Evolutionary conservation across 2,888 invertebrate species (phyloP).

Genomic region (Hypomecis atomaria): DNA sequence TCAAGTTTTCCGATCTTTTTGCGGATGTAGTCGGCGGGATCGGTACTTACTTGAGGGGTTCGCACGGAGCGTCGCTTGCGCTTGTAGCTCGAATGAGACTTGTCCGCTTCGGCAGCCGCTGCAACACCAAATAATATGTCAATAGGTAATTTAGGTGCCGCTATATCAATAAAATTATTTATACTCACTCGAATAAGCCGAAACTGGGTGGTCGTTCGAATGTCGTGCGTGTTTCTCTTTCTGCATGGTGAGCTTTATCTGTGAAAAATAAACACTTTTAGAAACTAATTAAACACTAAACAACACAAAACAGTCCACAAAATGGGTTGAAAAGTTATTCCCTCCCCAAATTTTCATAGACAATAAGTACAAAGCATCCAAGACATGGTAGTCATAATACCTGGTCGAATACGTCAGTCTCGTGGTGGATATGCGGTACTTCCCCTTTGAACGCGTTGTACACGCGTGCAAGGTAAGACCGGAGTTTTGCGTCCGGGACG

Average conservation of each 20-base stretch:
- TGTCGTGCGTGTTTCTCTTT: slow-evolving; percentile 70
- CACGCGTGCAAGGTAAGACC: slow-evolving; percentile 94
- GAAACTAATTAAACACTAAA: too few species aligned
- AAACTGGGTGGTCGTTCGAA: slow-evolving; percentile 61
- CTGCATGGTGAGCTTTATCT: slow-evolving; percentile 74
- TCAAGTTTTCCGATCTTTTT: slow-evolving; percentile 73
- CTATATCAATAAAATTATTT: slow-evolving; percentile 1
- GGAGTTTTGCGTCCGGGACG: slow-evolving; percentile 90
- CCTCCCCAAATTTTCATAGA: too few species aligned
- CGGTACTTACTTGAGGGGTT: slow-evolving; percentile 76
- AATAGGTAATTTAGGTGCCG: not conserved
- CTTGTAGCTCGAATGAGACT: slow-evolving; percentile 72
- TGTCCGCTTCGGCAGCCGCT: slow-evolving; percentile 73
- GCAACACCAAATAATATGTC: slow-evolving; percentile 21
- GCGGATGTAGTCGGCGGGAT: slow-evolving; percentile 70
- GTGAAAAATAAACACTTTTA: slow-evolving; percentile 11
- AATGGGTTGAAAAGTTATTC: too few species aligned
- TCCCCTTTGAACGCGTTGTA: slow-evolving; percentile 96
- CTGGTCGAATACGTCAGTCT: slow-evolving; percentile 70
- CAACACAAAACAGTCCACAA: too few species aligned
- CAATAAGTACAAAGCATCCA: too few species aligned
- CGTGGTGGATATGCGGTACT: slow-evolving; percentile 86
- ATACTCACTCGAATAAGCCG: slow-evolving; percentile 72
- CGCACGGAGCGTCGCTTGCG: slow-evolving; percentile 72
- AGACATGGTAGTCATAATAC: slow-evolving; percentile 56